These are phyloP conservation scores for Catagonus wagneri DNA, from an alignment of 2,113 vertebrate genomes.

Conservation along the genomic window DNA sequence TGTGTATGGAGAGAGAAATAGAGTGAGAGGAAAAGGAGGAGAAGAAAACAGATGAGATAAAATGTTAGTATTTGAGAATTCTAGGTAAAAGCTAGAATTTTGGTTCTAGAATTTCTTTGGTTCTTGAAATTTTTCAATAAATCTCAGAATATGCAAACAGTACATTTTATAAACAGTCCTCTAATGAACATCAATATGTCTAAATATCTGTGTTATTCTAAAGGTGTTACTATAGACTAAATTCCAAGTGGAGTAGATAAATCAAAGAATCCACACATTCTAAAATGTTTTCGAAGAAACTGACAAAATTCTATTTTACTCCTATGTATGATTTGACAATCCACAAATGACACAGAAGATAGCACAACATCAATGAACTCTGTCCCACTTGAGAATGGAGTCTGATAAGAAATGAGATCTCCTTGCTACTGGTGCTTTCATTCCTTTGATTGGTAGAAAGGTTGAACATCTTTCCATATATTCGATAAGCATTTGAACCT, in stretches of 20 bases:
- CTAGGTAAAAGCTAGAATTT: not conserved
- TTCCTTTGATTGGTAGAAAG: not conserved
- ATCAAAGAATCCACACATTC: constrained; percentile 32
- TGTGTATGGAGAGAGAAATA: not conserved
- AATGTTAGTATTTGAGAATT: constrained; percentile 35
- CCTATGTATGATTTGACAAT: not conserved
- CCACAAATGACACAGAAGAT: not conserved
- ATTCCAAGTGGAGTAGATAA: not conserved
- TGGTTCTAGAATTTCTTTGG: no score
- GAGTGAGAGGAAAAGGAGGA: not conserved
- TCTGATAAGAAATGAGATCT: constrained; percentile 15
- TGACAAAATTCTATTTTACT: not conserved
- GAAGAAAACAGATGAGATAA: not conserved
- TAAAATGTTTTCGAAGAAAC: constrained; percentile 31
- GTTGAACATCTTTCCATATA: not conserved
- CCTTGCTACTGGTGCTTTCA: not conserved
- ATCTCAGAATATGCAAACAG: not conserved
- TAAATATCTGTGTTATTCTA: constrained; percentile 12
- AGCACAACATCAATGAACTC: not conserved
- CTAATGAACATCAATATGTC: not conserved
- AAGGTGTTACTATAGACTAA: not conserved
- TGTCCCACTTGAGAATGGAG: not conserved
- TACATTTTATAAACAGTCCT: constrained; percentile 3
- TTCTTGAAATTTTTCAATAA: constrained; percentile 19
- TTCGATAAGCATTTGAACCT: constrained; percentile 33